Conservation (phyloP, 2,888 invertebrate genomes). For the Heliconius ethilla region DNA sequence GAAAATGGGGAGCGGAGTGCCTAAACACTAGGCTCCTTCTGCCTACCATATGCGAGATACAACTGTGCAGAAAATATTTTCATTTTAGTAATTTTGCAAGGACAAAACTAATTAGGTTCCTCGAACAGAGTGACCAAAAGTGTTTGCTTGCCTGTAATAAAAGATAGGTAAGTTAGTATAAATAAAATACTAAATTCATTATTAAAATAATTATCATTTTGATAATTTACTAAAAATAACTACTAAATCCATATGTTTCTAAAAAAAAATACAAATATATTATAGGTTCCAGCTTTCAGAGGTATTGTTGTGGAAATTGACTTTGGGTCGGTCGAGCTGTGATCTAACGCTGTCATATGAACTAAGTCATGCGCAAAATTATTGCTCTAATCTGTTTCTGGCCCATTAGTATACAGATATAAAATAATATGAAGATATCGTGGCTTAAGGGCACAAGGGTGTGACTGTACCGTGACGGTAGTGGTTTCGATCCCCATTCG, state of each 20-base stretch:
- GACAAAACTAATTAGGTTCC: no score
- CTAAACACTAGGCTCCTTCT: no score
- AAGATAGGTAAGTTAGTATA: no score
- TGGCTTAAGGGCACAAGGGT: background rate
- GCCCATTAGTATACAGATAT: slow-evolving; percentile 21
- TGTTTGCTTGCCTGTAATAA: no score
- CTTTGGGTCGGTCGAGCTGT: slow-evolving; percentile 30
- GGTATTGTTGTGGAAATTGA: slow-evolving; percentile 36
- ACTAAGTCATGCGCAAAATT: slow-evolving; percentile 31
- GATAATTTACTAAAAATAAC: background rate
- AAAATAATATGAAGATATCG: background rate
- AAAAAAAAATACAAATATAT: background rate
- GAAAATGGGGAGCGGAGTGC: no score
- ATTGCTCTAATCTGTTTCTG: slow-evolving; percentile 27
- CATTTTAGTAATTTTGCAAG: no score
- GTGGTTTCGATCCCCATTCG: no score
- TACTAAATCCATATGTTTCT: background rate
- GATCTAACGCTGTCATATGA: slow-evolving; percentile 33
- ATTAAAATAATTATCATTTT: background rate
- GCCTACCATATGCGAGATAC: background rate
- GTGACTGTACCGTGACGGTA: no score
- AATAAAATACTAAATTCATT: no score
- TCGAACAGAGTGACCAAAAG: no score
- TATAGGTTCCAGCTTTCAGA: background rate
- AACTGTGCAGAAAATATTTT: background rate